Base-by-base conservation (phyloP, 1,140 invertebrate genomes). In the Centruroides sculpturatus region DNA sequence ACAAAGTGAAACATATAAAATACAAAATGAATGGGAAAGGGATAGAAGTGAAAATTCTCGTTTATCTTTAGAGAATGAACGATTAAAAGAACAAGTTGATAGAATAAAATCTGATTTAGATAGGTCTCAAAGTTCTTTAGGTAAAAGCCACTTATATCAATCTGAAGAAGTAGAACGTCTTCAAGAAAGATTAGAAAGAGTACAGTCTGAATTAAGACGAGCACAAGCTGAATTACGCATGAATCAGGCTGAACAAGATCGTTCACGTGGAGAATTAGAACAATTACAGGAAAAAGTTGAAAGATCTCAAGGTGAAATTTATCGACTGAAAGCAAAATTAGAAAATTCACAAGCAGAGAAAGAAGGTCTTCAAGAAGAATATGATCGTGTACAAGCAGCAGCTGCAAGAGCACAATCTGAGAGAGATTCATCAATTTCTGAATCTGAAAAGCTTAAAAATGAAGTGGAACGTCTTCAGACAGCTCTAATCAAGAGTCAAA, bases 291-390 rank as follows among this genome's bases (percentile, higher is more conserved):
- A 94, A 71, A 94, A 94, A 71, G 73, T 91, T 52, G 88, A 92
- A 73, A 92, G 93, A 75, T 90, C 88, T 56, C 91, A 94, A 74
- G 90, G 90, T 57, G 92, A 95, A 74, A 90, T 95, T 50, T 94
- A 94, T 71, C 81, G 90, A 69, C 79, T 94, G 60, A 93, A 94
- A 74, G 91, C 91, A 11, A 85, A 90, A 71, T 77, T 95, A 68
- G 92, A 94, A 77, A 94, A 94, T 75, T 89, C 90, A 70, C 89
- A 93, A 77, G 86, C 85, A 58, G 91, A 95, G 76, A 88, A 91
- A 70, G 89, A 93, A 69, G 92, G 86, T 71, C 75, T 94, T 57
- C 86, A 90, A 56, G 90, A 93, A 69, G 90, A 94, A 74, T 85
- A 91, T 69, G 90, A 76, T 56, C 61, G 69, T 35, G 59, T 70